phyloP scores from a whole-genome alignment of 2,888 invertebrate genomes.

The Orthosia incerta region DNA sequence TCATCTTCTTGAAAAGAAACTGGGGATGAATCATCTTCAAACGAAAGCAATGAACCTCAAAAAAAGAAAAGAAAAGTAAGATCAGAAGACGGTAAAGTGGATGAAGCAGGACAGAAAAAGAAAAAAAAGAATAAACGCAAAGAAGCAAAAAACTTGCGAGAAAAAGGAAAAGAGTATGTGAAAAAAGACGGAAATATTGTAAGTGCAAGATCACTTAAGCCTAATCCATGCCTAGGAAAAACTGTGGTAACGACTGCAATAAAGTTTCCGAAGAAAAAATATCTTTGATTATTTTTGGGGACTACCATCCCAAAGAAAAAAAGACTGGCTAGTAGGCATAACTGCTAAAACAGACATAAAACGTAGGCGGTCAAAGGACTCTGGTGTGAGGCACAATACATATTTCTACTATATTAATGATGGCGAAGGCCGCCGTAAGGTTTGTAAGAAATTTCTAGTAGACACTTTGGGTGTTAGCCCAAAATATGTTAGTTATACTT shows the following conservation, averaged over 20 bases:
- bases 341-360: conserved; percentile 12
- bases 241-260: conserved; percentile 7
- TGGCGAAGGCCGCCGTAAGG: conserved; percentile 37
- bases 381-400: conserved; percentile 13
- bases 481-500: conserved; percentile 23
- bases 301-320: conserved; percentile 24
- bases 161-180: conserved; percentile 20
- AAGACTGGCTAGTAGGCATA: conserved; percentile 29
- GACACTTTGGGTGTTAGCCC: conserved; percentile 25
- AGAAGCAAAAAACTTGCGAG: conserved; percentile 1
- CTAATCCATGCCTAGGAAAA: conserved; percentile 42
- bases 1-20: conserved; percentile 6
- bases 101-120: conserved; percentile 16
- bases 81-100: conserved; percentile 9
- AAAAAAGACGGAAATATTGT: conserved; percentile 24
- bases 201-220: conserved; percentile 20
- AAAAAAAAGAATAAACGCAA: conserved; percentile 23
- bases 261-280: conserved; percentile 18
- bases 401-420: conserved; percentile 46
- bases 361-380: conserved; percentile 19
- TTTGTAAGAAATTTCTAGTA: conserved; percentile 31
- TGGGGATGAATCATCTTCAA: conserved; percentile 5
- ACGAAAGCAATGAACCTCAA: conserved; percentile 3
- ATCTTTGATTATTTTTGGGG: conserved; percentile 37
- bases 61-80: not conserved